Conservation (phyloP, 2,888 invertebrate species). For the Agrotis clavis region DNA sequence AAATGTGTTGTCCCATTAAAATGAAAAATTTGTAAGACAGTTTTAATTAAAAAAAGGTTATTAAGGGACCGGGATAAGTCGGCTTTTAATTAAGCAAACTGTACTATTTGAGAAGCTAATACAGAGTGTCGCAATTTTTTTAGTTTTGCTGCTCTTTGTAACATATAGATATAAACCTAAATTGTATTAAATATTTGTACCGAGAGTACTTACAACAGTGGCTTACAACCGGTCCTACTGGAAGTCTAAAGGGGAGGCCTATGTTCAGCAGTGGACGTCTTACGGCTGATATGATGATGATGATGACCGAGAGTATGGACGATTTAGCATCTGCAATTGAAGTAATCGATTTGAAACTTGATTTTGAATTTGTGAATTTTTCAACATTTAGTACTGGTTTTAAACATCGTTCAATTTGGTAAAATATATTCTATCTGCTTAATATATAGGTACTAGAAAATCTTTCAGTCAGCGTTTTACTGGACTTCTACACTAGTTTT, state of each 20-base stretch:
- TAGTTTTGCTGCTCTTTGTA: background rate
- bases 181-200: conserved; percentile 36
- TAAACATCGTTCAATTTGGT: background rate
- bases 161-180: background rate
- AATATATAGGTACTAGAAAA: background rate
- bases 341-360: background rate
- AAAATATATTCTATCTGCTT: background rate
- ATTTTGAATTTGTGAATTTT: background rate
- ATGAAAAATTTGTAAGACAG: background rate
- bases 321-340: background rate
- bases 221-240: too few relatives aligned
- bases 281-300: too few relatives aligned
- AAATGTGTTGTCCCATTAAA: background rate
- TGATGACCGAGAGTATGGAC: background rate
- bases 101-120: conserved; percentile 15
- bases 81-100: conserved; percentile 41
- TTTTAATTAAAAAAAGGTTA: conserved; percentile 45
- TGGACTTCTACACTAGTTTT: conserved; percentile 1
- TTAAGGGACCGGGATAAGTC: conserved; percentile 16
- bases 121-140: conserved; percentile 10
- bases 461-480: background rate
- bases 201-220: too few relatives aligned
- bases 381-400: background rate
- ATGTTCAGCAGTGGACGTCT: too few relatives aligned
- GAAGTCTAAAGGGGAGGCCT: too few relatives aligned